Base-by-base conservation (phyloP, 2,888 invertebrate genomes). In the Lydus trimaculatus region DNA sequence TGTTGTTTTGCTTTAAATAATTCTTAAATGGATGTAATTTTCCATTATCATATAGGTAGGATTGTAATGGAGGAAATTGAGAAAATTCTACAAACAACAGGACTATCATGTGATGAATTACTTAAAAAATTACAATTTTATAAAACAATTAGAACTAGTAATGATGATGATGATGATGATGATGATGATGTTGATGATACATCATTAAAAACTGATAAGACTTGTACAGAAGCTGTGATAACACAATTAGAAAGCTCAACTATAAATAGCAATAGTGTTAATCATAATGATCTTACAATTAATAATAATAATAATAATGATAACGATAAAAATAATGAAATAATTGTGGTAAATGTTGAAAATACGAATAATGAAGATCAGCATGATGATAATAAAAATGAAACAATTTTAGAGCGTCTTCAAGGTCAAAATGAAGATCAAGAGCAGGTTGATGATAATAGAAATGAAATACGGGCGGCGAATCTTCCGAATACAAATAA, bases 31-130 rank as follows among this genome's bases (percentile, higher is more conserved):
- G 20, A 28, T 28, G 2, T 52, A 4, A 25, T 23, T 25, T 52
- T 25, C 11, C 8, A n/a, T 13, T 52, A 20, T 25, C 20, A 63
- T 31, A 43, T 31, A 43, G 52, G 11, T 15, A 13, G 31, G 58
- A 66, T 69, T 64, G 70, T 68, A 17, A 75, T 75, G 31, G 81
- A 81, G 60, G 77, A 79, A 11, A 74, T 84, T 11, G 77, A 80
- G 66, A 71, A 78, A 17, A 71, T 83, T 13, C 65, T 82, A 25
- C 73, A 77, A 71, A 74, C 66, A 64, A 80, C 81, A 2, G 82
- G 82, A 33, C 80, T 77, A 79, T 76, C 78, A n/a, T 79, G 78
- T 62, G 80, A 81, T 13, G 79, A 81, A 63, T 73, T 82, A 61
- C 69, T 81, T 28, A 60, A 75, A 67, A 79, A 78, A 73, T 58